A percentile compares a stretch with the other conserved stretches of the same genome.
These are phyloP conservation scores for Plodia interpunctella DNA, from an alignment of 1,140 invertebrate genomes.

Conservation along the genomic window DNA sequence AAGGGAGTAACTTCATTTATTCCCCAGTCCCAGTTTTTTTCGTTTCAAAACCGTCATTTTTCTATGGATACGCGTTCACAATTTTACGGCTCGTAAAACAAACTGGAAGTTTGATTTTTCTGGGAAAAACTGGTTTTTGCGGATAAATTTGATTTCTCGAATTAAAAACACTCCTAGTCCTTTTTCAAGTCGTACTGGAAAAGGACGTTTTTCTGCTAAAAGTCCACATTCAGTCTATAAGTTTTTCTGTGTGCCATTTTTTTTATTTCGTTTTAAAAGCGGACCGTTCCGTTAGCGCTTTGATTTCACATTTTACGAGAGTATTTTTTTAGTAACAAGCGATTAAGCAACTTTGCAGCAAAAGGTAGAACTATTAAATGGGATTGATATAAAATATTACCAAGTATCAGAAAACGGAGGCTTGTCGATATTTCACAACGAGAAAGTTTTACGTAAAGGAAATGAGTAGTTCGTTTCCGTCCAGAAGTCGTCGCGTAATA, in stretches of 20 bases:
- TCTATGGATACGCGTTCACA: constrained; percentile 13
- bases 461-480: constrained; percentile 68
- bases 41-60: constrained; percentile 25
- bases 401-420: constrained; percentile 14
- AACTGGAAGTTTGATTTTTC: constrained; percentile 8
- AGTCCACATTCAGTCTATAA: constrained; percentile 5
- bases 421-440: constrained; percentile 30
- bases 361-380: not conserved
- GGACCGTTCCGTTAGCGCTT: not conserved
- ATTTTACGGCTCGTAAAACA: constrained; percentile 18
- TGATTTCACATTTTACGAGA: not conserved
- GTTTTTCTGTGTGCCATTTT: not conserved
- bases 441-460: constrained; percentile 64
- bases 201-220: constrained; percentile 1
- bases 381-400: constrained; percentile 5
- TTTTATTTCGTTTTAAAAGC: not conserved
- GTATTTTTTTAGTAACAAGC: not conserved
- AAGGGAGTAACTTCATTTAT: constrained; percentile 42
- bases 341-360: not conserved
- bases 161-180: constrained; percentile 7
- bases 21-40: constrained; percentile 33
- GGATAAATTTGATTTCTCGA: constrained; percentile 9
- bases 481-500: constrained; percentile 53
- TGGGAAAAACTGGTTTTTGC: not conserved
- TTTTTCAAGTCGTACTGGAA: constrained; percentile 6